Base-by-base conservation (phyloP, 2,113 vertebrate species). In the Rhodinocichla rosea region DNA sequence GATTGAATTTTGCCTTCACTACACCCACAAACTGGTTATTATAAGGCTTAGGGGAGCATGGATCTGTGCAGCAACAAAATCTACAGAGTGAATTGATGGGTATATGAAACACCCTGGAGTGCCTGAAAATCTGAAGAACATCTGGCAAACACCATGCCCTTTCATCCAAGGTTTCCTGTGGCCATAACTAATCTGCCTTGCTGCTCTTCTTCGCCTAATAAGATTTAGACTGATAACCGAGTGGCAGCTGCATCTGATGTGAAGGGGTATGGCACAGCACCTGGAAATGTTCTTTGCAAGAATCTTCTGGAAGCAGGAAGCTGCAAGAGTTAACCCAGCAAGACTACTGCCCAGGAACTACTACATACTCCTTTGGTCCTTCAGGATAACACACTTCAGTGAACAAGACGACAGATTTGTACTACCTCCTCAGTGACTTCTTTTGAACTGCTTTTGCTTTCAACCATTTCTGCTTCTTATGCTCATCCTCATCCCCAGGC, bases 1-100 rank as follows among this genome's bases (percentile, higher is more conserved):
- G 96, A 97, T 53, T 96, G 96, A 97, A 96, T 97, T 96, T 68
- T 97, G 90, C 90, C 88, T 97, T 94, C 82, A 35, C 88, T 93
- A 95, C 95, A 90, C 95, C 95, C 92, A 94, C 96, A 87, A 90
- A 80, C n/a, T 71, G 65, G 73, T 96, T 96, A 96, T 97, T 94
- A 94, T 86, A 93, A 96, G 89, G 85, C 92, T 89, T 91, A 80
- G 83, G 88, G 71, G 90, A 95, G 90, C 60, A 68, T 2, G 5
- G 69, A 81, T 70, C 42, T 47, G 81, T 92, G 64, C 81, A 78
- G 90, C 64, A 91, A 53, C 81, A 91, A 82, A 89, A 91, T 79
- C 74, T 89, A 62, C 59, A 77, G 10, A 30, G 79, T 63, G 73
- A 92, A 80, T 75, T 9, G 6, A 78, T 44, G 33, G 73, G 71